Evolutionary conservation across 2,113 vertebrate genomes (phyloP).

Genomic region (Athene noctua): DNA sequence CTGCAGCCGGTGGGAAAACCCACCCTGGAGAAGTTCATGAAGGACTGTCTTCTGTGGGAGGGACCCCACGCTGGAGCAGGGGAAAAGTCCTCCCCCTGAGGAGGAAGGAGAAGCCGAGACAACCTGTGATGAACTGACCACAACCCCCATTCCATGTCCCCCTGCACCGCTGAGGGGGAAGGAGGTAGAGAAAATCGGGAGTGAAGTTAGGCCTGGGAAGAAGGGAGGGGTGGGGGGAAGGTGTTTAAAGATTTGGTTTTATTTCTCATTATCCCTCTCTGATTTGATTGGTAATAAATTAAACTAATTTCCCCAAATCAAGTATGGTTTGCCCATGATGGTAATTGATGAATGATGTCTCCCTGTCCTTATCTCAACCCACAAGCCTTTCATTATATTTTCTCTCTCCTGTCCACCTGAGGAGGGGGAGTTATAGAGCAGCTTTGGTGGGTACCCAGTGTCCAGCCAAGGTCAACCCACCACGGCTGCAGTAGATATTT

Average conservation of each 20-base stretch:
- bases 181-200: neutral
- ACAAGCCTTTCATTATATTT: rapidly evolving
- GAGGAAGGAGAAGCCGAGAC: neutral
- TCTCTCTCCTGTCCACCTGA: neutral
- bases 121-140: rapidly evolving
- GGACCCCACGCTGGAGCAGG: neutral
- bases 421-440: neutral
- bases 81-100: neutral
- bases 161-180: neutral
- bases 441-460: neutral
- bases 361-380: neutral
- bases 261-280: neutral
- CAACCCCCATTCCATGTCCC: neutral
- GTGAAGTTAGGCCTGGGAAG: neutral
- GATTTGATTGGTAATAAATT: neutral
- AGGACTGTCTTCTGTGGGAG: neutral
- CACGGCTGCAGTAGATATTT: neutral
- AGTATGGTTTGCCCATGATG: neutral
- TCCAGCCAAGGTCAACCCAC: neutral
- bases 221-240: neutral
- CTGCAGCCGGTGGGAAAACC: too few relatives aligned
- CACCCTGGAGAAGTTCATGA: too few relatives aligned
- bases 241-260: neutral
- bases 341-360: neutral
- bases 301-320: neutral